phyloP scores from a whole-genome alignment of 2,113 vertebrate species.

The Notarius lentiginosus region DNA sequence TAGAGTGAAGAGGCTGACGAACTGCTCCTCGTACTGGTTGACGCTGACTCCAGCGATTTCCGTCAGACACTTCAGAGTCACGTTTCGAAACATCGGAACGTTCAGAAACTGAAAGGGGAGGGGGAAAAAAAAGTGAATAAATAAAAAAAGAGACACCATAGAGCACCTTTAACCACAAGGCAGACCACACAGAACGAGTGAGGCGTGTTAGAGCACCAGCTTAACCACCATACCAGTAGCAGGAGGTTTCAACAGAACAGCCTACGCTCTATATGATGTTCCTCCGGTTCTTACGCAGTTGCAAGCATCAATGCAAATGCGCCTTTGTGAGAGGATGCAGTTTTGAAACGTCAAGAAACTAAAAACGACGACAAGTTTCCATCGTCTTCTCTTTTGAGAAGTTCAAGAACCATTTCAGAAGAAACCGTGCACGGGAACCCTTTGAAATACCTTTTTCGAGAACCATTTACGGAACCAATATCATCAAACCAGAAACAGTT shows the following conservation, averaged over 20 bases:
- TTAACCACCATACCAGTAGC: conserved; percentile 14
- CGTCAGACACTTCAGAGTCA: conserved; percentile 97
- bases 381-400: not conserved
- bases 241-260: conserved; percentile 1
- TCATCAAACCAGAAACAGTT: not conserved
- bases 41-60: conserved; percentile 98
- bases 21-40: conserved; percentile 97
- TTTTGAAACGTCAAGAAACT: not conserved
- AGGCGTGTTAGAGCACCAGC: conserved; percentile 26
- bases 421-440: not conserved
- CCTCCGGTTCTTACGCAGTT: conserved; percentile 54
- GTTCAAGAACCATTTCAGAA: not conserved
- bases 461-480: not conserved
- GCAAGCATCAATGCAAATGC: conserved; percentile 54
- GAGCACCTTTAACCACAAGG: not conserved
- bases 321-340: conserved; percentile 54
- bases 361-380: not conserved
- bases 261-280: conserved; percentile 33
- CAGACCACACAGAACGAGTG: not conserved
- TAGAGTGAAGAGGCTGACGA: conserved; percentile 94
- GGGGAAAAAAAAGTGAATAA: not conserved
- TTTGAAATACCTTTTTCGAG: not conserved
- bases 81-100: conserved; percentile 96
- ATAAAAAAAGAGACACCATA: not conserved
- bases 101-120: conserved; percentile 82